These are phyloP conservation scores for Aeoliscus strigatus DNA, from an alignment of 2,797 vertebrate genomes.

Conservation along the genomic window DNA sequence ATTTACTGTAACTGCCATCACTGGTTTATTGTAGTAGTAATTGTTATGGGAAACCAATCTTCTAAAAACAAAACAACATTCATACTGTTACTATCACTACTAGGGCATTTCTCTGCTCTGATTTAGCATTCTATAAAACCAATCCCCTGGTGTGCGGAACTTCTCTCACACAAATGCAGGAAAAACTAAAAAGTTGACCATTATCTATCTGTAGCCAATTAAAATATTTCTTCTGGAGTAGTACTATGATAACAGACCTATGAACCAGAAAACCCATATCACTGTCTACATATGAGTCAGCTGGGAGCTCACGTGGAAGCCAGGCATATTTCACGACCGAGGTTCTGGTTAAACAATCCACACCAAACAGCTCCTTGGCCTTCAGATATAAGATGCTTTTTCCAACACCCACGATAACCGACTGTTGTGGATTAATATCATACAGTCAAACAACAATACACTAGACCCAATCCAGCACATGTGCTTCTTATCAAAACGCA, in stretches of 20 bases:
- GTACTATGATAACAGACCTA: conserved; percentile 21
- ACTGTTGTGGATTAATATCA: conserved; percentile 44
- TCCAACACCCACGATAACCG: conserved; percentile 28
- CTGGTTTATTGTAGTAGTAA: background rate
- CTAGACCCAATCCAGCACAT: conserved; percentile 41
- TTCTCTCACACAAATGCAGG: conserved; percentile 2
- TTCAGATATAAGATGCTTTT: conserved; percentile 16
- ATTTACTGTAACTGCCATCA: conserved; percentile 5
- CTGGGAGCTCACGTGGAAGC: conserved; percentile 9
- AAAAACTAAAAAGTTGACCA: conserved; percentile 2
- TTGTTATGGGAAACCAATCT: background rate
- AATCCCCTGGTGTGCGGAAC: conserved; percentile 3
- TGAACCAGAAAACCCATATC: conserved; percentile 29
- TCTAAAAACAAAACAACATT: too few species aligned
- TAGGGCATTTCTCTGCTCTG: background rate
- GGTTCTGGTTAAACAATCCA: conserved; percentile 12
- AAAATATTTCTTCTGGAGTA: conserved; percentile 19
- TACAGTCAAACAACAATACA: conserved; percentile 41
- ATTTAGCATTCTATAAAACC: conserved; percentile 3
- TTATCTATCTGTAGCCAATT: conserved; percentile 16
- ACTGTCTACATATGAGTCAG: conserved; percentile 31
- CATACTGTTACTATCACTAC: background rate
- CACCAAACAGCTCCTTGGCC: conserved; percentile 29
- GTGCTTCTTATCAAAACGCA: conserved; percentile 57
- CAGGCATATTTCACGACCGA: conserved; percentile 19